A percentile compares a stretch with the other conserved stretches of the same genome.
Conservation (phyloP, 2,113 vertebrate genomes). For the Bubo blakistoni region DNA sequence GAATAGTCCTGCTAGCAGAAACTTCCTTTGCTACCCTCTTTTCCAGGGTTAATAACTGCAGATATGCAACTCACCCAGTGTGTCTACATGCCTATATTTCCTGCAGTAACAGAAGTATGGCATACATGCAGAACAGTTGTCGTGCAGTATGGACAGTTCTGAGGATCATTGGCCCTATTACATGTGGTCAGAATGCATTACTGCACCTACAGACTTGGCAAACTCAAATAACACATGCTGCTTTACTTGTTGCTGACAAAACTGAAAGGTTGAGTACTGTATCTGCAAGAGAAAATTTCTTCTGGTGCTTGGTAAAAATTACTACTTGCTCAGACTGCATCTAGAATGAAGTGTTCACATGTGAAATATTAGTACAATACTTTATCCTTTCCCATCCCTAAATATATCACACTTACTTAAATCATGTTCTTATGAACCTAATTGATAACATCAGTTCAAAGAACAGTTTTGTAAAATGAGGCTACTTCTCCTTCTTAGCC, state of each 20-base stretch:
- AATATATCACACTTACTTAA: background rate
- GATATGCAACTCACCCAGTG: background rate
- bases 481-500: background rate
- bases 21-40: background rate
- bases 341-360: background rate
- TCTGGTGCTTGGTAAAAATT: background rate
- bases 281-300: background rate
- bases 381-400: background rate
- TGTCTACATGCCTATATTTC: background rate
- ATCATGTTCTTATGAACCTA: background rate
- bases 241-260: background rate
- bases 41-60: background rate
- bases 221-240: background rate
- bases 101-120: background rate
- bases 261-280: background rate
- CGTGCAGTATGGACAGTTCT: background rate
- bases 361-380: background rate
- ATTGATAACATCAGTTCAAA: background rate
- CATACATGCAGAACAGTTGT: background rate
- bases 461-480: background rate
- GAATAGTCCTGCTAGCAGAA: background rate
- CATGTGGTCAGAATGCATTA: background rate
- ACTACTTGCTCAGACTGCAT: background rate
- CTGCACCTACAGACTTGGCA: background rate
- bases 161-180: rapidly evolving